Evolutionary conservation across 2,797 vertebrate genomes (phyloP).

Genomic region (Sebastes vulpes): DNA sequence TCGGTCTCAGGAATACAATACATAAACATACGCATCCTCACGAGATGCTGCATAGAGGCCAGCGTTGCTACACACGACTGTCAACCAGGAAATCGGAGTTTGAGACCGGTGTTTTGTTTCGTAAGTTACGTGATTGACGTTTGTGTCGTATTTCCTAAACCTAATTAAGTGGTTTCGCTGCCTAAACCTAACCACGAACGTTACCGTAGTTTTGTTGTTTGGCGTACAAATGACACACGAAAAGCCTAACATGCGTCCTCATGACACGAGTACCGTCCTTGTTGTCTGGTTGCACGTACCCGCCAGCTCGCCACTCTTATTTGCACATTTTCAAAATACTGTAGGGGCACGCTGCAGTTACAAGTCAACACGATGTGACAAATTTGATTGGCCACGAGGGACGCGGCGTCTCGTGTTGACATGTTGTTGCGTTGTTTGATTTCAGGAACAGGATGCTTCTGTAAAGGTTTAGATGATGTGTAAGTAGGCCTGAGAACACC

Average conservation of each 20-base stretch:
- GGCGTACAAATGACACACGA: too few species aligned
- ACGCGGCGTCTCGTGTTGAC: not conserved
- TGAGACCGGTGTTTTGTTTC: too few species aligned
- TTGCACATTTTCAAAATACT: not conserved
- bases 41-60: not conserved
- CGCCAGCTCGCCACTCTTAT: not conserved
- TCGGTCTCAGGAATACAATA: not conserved
- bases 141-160: too few species aligned
- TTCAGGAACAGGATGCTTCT: conserved; percentile 63
- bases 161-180: too few species aligned
- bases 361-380: conserved; percentile 8
- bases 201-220: too few species aligned
- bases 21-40: not conserved
- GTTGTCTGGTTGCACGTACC: not conserved
- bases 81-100: too few species aligned
- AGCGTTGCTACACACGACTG: not conserved
- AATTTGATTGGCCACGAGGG: conserved; percentile 18
- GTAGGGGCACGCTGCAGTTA: not conserved
- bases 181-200: too few species aligned
- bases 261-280: too few species aligned
- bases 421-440: conserved; percentile 40
- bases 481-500: conserved; percentile 75
- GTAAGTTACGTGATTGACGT: too few species aligned
- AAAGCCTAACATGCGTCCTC: too few species aligned
- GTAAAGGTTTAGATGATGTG: conserved; percentile 77